Percentiles rank a stretch among this genome's conserved stretches.
phyloP scores from a whole-genome alignment of 2,797 vertebrate genomes.

The Sebastes steindachneri region DNA sequence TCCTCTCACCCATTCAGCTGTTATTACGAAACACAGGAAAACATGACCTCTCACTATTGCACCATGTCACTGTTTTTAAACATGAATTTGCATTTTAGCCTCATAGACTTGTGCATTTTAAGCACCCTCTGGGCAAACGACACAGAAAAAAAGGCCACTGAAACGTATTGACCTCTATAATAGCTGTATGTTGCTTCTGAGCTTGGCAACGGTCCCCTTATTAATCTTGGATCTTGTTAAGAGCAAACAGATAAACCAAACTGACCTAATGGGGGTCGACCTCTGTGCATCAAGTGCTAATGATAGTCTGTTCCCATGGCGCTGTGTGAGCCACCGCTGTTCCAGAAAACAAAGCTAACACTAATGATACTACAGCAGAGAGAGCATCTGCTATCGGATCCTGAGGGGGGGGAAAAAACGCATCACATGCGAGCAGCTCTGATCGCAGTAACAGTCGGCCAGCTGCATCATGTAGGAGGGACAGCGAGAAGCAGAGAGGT shows the following conservation, averaged over 20 bases:
- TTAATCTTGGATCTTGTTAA: constrained; percentile 53
- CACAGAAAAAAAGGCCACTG: neutral
- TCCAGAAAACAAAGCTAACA: constrained; percentile 54
- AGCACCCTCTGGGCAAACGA: neutral
- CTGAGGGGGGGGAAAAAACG: constrained; percentile 15
- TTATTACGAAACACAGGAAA: constrained; percentile 25
- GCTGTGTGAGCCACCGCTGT: constrained; percentile 38
- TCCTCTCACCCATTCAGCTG: neutral
- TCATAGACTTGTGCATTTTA: neutral
- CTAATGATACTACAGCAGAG: constrained; percentile 60
- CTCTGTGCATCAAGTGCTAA: constrained; percentile 56
- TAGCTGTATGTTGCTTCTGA: constrained; percentile 24
- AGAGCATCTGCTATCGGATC: constrained; percentile 63
- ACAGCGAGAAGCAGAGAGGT: constrained; percentile 19
- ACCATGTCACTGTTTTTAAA: neutral
- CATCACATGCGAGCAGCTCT: constrained; percentile 36
- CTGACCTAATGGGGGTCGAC: constrained; percentile 43
- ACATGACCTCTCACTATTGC: neutral
- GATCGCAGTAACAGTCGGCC: constrained; percentile 36
- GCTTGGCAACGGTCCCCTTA: neutral
- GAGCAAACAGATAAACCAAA: constrained; percentile 56
- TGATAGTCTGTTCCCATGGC: constrained; percentile 48
- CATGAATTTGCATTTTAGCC: neutral
- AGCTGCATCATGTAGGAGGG: constrained; percentile 48
- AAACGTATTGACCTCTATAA: constrained; percentile 34